Evolutionary conservation across 1,140 invertebrate species (phyloP), one percentile per base, ranked within the genome.

Genomic region (Drosophila cardini): DNA sequence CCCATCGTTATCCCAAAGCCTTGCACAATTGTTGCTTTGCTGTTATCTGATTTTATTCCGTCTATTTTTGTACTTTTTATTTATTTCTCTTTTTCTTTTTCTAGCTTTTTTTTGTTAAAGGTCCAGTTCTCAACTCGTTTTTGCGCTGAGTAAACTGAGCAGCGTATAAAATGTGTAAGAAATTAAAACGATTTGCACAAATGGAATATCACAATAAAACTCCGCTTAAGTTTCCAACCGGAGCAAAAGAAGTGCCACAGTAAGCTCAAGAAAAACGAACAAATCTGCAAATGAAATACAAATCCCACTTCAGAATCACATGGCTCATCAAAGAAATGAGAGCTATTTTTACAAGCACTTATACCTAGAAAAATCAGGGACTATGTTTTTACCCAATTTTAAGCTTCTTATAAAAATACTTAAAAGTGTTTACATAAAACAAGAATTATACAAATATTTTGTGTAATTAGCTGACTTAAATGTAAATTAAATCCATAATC

Each of bases 151-250:
- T 85, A 85, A 85, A 57, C 67, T 74, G 81, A 85, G 77, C 48
- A 63, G 73, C 72, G 63, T 60, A 65, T 71, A 82, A 83, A 86
- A 73, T 82, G 79, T 77, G 83, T 72, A 82, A 87, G 79, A 87
- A 87, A 86, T 87, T 86, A 82, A 87, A 86, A 79, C 78, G 83
- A 84, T 84, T 83, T 83, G 56, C 60, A 58, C 62, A 78, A 79
- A 72, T 57, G 56, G 46, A 60, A 26, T 26, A 26, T 26, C 21
- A 26, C 21, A 26, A 26, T 26, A 26, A 32, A 18, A 42, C 43
- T 43, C 13, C 43, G n/a, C 38, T 40, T 40, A 40, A 40, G 38
- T 40, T n/a, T 52, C 13, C 8, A 52, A 30, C 13, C n/a, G 21
- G 26, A 34, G 30, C n/a, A 32, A 55, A 11, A 26, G 21, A 69